Evolutionary conservation across 2,888 invertebrate species (phyloP), one percentile per base, ranked within the genome.

Genomic region (Ophonus ardosiacus): DNA sequence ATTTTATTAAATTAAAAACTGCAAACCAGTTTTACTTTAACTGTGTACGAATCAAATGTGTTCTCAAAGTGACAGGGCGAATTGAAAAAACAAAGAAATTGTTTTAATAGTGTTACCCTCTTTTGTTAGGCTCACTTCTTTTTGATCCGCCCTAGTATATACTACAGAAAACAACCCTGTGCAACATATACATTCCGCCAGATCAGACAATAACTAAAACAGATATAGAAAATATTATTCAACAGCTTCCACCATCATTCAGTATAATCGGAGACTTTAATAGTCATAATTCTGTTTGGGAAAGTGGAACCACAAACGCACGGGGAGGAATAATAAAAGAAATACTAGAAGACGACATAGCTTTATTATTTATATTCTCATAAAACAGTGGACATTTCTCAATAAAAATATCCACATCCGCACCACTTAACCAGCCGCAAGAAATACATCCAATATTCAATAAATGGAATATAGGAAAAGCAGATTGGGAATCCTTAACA

Each of bases 211-310:
- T 86, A 2, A 38, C 18, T 10, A 57, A 40, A 24, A 18, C 8
- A 6, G 68, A 81, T 82, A 24, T 88, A n/a, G 18, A 59, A 1
- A 15, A 86, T 21, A 13, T 87, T 7, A 85, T 86, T 0, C 38
- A 85, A 0, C 86, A 88, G 85, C 81, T 89, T 0, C 88, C 88
- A 3, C 85, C 82, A 79, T 88, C 88, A 2, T 85, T 86, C 15
- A 83, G 88, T 1, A 74, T 88, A 3, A 18, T 87, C 0, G 88
- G 88, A 0, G 88, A 88, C 57, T 87, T 88, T 31, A 88, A 88
- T 38, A 86, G 86, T 17, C 87, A 88, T 31, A 86, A 83, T 40
- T 0, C 38, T 0, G 3, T 87, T 1, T 88, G 87, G 87, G 86
- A 87, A 15, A 86, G 85, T 1, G n/a, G 24, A 6, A 59, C 84